phyloP scores from a whole-genome alignment of 2,113 vertebrate genomes.

The Stercorarius parasiticus region DNA sequence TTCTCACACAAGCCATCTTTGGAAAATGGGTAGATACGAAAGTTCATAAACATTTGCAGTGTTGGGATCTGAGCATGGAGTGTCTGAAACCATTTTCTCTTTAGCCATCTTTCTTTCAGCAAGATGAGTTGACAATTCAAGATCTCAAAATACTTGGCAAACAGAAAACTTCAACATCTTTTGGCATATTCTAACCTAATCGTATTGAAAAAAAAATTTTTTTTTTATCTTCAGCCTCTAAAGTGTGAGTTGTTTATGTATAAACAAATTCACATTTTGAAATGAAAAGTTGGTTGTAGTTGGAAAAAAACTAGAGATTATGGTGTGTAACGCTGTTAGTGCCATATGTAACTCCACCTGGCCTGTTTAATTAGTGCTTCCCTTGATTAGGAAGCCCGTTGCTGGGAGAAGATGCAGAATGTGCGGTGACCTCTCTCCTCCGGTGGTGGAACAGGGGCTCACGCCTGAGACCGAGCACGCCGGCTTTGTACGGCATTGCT shows the following conservation, averaged over 20 bases:
- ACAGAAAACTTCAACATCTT: neutral
- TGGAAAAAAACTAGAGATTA: neutral
- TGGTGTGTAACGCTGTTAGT: neutral
- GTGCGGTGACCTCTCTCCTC: neutral
- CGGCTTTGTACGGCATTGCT: neutral
- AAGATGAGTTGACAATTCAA: neutral
- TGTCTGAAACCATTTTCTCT: neutral
- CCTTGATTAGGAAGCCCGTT: neutral
- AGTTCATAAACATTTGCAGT: neutral
- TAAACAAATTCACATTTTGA: neutral
- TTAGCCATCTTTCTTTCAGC: neutral
- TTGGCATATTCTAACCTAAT: neutral
- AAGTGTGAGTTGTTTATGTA: neutral
- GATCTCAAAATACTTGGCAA: neutral
- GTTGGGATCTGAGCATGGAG: neutral
- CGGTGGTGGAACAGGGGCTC: neutral
- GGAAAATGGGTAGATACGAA: neutral
- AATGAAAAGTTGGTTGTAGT: neutral
- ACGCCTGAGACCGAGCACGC: neutral
- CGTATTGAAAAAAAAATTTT: neutral
- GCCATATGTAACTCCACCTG: accelerated
- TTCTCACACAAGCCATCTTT: neutral
- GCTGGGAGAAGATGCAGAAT: neutral
- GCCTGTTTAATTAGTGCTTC: neutral
- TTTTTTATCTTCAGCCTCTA: neutral